These are phyloP conservation scores for Argentina silus DNA, from an alignment of 2,797 vertebrate species.

Conservation along the genomic window DNA sequence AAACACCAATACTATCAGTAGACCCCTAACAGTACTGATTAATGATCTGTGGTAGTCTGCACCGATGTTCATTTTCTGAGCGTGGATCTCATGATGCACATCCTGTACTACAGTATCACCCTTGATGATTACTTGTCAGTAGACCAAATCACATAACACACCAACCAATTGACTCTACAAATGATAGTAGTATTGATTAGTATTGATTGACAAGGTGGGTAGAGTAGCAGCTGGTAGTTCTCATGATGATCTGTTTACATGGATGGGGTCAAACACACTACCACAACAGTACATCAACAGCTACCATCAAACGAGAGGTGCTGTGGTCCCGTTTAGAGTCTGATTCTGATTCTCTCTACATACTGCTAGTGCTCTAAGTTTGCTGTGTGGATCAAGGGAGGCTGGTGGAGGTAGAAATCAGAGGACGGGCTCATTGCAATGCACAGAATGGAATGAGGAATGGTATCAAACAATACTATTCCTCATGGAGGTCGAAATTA, in stretches of 20 bases:
- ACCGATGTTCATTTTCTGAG: too few relatives aligned
- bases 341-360: neutral
- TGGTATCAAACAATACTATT: too few relatives aligned
- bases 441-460: too few relatives aligned
- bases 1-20: neutral
- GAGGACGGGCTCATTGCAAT: too few relatives aligned
- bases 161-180: too few relatives aligned
- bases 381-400: neutral
- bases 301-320: neutral
- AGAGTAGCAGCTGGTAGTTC: neutral
- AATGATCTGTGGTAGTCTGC: neutral
- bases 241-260: neutral
- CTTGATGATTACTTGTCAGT: neutral
- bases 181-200: conserved; percentile 10
- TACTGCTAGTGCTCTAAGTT: neutral
- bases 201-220: neutral
- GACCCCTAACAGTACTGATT: neutral
- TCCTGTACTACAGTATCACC: neutral
- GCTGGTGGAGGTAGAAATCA: too few relatives aligned
- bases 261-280: too few relatives aligned
- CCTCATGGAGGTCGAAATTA: too few relatives aligned
- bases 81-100: neutral
- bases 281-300: neutral
- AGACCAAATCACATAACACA: neutral
- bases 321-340: neutral